Evolutionary conservation across 2,888 invertebrate genomes (phyloP), one percentile per base, ranked within the genome.

Genomic region (Shargacucullia verbasci): DNA sequence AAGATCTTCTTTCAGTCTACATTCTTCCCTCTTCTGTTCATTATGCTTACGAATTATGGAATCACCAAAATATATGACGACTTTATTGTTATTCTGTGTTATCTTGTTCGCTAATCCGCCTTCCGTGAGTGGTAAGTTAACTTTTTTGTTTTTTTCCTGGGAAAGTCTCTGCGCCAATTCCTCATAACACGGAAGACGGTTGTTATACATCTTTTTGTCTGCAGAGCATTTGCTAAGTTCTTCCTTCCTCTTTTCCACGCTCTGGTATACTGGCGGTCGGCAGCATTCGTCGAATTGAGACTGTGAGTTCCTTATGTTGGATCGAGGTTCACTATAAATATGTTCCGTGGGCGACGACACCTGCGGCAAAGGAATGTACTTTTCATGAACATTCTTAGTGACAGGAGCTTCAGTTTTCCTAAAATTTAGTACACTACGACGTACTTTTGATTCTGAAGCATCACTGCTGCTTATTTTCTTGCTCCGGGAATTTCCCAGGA

Each of bases 61-160:
- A 80, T 96, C 96, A 31, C 96, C 96, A 70, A 96, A 96, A 83
- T 96, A 96, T 75, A 96, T 96, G 44, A 96, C 95, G n/a, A 96
- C 96, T 89, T 95, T 96, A 80, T 96, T 96, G 70, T 93, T 91
- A 69, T 89, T 89, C 80, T 94, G 89, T 48, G 92, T 94, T 54
- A 92, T 91, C 80, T 93, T 93, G 61, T 93, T 92, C 7, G 92
- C 86, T 20, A 93, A 73, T 10, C 87, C 89, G 31, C 83, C 81
- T 63, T 90, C 89, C 11, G 76, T 65, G 8, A 82, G 73, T 9
- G 85, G 86, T 44, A 79, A 70, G 78, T 82, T 94, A 56, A 71
- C 84, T 85, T 84, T 95, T 83, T 87, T 95, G 71, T 77, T 94
- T 78, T 85, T 95, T 81, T 91, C 95, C 84, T 87, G 90, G 8